Evolutionary conservation across 2,113 vertebrate species (phyloP).

Genomic region (Phalacrocorax pelagicus): DNA sequence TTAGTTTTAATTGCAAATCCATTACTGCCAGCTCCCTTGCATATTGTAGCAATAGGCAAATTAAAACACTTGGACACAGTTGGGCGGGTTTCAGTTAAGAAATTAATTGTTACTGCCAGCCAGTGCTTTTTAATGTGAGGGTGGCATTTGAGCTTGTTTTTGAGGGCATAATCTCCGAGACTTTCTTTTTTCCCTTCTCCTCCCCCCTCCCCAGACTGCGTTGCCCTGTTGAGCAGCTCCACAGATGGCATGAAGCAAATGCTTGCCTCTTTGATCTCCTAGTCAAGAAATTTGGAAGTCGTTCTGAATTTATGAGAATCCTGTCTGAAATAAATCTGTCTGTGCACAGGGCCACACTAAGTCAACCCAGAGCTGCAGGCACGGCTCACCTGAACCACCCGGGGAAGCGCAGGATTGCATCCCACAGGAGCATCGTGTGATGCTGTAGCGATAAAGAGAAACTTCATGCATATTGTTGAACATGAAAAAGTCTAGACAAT

Average conservation of each 20-base stretch:
- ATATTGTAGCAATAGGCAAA: slow-evolving; percentile 68
- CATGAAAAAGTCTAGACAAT: slow-evolving; percentile 61
- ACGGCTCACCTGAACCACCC: slow-evolving; percentile 15
- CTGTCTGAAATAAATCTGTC: slow-evolving; percentile 57
- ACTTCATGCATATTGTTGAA: slow-evolving; percentile 48
- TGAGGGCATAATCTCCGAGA: slow-evolving; percentile 49
- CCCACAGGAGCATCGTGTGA: slow-evolving; percentile 27
- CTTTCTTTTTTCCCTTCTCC: slow-evolving; percentile 32
- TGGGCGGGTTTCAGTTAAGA: slow-evolving; percentile 68
- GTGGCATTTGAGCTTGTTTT: slow-evolving; percentile 59
- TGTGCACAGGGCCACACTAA: slow-evolving; percentile 8
- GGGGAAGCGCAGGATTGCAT: neutral
- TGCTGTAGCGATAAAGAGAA: slow-evolving; percentile 43
- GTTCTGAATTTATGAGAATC: slow-evolving; percentile 60
- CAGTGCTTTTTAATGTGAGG: slow-evolving; percentile 58
- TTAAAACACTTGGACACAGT: slow-evolving; percentile 68
- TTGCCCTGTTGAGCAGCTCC: slow-evolving; percentile 52
- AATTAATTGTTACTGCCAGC: slow-evolving; percentile 68
- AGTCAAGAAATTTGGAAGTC: slow-evolving; percentile 69
- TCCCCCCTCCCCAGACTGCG: slow-evolving; percentile 5
- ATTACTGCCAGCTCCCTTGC: slow-evolving; percentile 69
- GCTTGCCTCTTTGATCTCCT: slow-evolving; percentile 59
- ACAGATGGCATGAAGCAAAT: slow-evolving; percentile 51
- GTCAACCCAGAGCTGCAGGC: slow-evolving; percentile 27
- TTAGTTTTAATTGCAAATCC: slow-evolving; percentile 72